phyloP scores from a whole-genome alignment of 2,888 invertebrate genomes.

The Uropetala carovei region DNA sequence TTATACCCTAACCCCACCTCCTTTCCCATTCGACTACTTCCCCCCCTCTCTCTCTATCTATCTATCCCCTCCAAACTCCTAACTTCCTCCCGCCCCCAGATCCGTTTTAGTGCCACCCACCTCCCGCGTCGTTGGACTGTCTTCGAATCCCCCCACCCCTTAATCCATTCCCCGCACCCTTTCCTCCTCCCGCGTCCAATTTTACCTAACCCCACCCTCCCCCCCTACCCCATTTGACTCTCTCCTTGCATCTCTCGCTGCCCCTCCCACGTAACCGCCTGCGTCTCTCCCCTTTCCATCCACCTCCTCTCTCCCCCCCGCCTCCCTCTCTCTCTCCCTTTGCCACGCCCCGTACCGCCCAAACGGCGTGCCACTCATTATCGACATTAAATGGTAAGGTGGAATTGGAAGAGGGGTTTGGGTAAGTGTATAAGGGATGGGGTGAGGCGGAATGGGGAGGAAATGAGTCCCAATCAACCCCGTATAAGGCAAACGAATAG shows the following conservation, averaged over 20 bases:
- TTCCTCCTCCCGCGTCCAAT: background rate
- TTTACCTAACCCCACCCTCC: background rate
- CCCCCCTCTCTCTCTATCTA: no score
- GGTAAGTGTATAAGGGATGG: no score
- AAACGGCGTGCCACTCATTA: conserved; percentile 28
- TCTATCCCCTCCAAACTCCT: no score
- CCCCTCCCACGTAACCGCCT: no score
- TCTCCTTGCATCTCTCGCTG: no score
- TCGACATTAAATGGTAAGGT: conserved; percentile 18
- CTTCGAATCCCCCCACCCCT: no score
- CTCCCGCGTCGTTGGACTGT: background rate
- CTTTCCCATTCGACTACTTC: no score
- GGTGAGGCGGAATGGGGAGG: background rate
- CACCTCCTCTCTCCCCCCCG: no score
- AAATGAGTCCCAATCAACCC: conserved; percentile 27
- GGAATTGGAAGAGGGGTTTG: background rate
- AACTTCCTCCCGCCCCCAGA: no score
- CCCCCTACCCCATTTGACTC: no score
- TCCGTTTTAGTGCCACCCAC: background rate
- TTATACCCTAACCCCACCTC: no score
- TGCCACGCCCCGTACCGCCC: conserved; percentile 32
- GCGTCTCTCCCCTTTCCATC: no score
- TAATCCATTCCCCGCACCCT: background rate
- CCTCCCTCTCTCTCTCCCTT: background rate
- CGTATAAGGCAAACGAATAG: conserved; percentile 14